Conservation (phyloP, 1,140 invertebrate genomes). For the Lordiphosa collinella region DNA sequence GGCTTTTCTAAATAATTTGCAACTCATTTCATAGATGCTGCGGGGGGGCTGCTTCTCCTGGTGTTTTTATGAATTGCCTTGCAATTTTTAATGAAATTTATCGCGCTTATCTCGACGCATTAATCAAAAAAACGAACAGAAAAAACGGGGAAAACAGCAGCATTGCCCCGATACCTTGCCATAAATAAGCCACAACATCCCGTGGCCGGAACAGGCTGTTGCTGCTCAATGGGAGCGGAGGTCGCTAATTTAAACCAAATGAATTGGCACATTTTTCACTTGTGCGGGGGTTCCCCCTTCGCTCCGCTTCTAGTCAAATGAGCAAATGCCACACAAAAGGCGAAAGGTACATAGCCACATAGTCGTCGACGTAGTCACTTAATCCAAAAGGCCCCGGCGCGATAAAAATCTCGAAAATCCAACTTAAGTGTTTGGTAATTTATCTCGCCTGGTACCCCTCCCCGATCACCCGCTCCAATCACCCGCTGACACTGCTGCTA, state of each 20-base stretch:
- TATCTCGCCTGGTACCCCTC: slow-evolving; percentile 53
- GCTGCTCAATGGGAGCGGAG: slow-evolving; percentile 49
- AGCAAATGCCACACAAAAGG: slow-evolving; percentile 32
- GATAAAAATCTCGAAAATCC: slow-evolving; percentile 80
- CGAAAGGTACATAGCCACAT: slow-evolving; percentile 17
- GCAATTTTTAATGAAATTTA: slow-evolving; percentile 78
- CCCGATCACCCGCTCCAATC: background rate
- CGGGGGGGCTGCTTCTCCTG: no score
- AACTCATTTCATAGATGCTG: slow-evolving; percentile 71
- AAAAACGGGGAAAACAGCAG: background rate
- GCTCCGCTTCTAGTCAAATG: slow-evolving; percentile 34
- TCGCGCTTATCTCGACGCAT: slow-evolving; percentile 72
- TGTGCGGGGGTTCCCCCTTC: slow-evolving; percentile 26
- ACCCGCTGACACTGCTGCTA: background rate
- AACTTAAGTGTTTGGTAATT: slow-evolving; percentile 79
- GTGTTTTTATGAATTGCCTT: slow-evolving; percentile 73
- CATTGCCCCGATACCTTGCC: slow-evolving; percentile 15
- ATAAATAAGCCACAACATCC: slow-evolving; percentile 47
- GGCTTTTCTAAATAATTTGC: slow-evolving; percentile 66
- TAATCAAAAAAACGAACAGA: slow-evolving; percentile 56
- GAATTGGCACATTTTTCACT: slow-evolving; percentile 80
- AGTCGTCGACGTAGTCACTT: slow-evolving; percentile 60
- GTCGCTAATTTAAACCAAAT: slow-evolving; percentile 79
- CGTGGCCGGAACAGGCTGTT: slow-evolving; percentile 56
- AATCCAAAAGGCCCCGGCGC: slow-evolving; percentile 62